Conservation (phyloP, 2,113 vertebrate species). For the Psittacus erithacus region DNA sequence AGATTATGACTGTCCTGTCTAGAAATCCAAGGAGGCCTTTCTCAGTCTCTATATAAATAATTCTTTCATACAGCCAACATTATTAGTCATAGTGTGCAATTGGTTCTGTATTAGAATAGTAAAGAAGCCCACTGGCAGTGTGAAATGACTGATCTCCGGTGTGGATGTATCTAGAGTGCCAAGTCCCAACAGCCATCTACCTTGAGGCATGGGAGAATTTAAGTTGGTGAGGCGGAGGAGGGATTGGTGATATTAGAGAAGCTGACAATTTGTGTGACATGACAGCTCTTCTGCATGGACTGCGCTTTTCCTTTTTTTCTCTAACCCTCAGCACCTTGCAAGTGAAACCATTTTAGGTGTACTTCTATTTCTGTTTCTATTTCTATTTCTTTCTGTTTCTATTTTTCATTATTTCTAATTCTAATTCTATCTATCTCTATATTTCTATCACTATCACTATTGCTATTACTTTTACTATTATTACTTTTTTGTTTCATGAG, state of each 20-base stretch:
- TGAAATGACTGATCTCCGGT: constrained; percentile 65
- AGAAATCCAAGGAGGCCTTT: constrained; percentile 70
- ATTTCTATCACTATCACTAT: neutral
- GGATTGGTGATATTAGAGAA: constrained; percentile 38
- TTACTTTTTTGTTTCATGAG: neutral
- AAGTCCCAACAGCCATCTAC: constrained; percentile 9
- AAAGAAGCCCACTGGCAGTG: constrained; percentile 58
- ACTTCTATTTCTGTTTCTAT: neutral
- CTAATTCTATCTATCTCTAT: neutral
- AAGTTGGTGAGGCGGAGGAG: constrained; percentile 26
- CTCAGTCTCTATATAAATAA: constrained; percentile 67
- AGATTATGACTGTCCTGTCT: constrained; percentile 62
- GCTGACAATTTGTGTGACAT: constrained; percentile 44
- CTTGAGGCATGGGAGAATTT: constrained; percentile 63
- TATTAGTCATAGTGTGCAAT: constrained; percentile 74
- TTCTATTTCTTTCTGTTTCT: neutral
- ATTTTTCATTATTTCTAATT: neutral
- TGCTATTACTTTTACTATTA: neutral
- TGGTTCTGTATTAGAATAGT: constrained; percentile 46
- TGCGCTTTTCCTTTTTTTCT: neutral
- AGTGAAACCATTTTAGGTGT: neutral
- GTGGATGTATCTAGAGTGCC: constrained; percentile 39
- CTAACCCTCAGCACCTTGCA: neutral
- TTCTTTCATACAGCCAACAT: constrained; percentile 69
- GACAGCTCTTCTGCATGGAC: neutral